A percentile compares a stretch with the other conserved stretches of the same genome.
These are phyloP conservation scores for Xestobium rufovillosum DNA, from an alignment of 2,888 invertebrate genomes.

Conservation along the genomic window DNA sequence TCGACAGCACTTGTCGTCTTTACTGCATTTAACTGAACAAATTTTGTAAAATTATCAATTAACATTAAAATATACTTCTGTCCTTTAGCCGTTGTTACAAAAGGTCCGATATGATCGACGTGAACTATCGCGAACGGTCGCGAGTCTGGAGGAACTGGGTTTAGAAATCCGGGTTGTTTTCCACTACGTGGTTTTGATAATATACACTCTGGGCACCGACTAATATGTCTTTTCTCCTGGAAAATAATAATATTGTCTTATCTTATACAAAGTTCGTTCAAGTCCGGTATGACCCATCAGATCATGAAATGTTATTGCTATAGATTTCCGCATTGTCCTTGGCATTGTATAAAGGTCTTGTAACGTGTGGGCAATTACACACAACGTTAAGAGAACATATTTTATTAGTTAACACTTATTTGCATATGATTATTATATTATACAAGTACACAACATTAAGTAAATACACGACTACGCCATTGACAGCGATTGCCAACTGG, in stretches of 20 bases:
- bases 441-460: too few relatives aligned
- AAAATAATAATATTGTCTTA: slow-evolving; percentile 9
- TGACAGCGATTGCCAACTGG: too few relatives aligned
- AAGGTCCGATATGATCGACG: slow-evolving; percentile 24
- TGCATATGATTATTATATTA: too few relatives aligned
- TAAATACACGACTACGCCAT: too few relatives aligned
- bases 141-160: slow-evolving; percentile 24
- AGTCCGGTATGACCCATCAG: slow-evolving; percentile 5
- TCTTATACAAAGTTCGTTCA: slow-evolving; percentile 5
- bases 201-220: slow-evolving; percentile 2
- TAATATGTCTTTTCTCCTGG: slow-evolving; percentile 6
- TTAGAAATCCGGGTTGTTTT: slow-evolving; percentile 19
- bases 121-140: slow-evolving; percentile 25
- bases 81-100: slow-evolving; percentile 14
- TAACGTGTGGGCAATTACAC: too few relatives aligned
- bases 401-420: too few relatives aligned
- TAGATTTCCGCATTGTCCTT: slow-evolving; percentile 8
- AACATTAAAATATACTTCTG: slow-evolving; percentile 24
- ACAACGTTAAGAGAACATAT: too few relatives aligned
- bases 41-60: slow-evolving; percentile 26
- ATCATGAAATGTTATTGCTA: slow-evolving; percentile 13
- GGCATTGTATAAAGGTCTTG: too few relatives aligned
- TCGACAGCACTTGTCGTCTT: slow-evolving; percentile 14
- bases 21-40: slow-evolving; percentile 17
- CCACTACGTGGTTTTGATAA: slow-evolving; percentile 7